Conservation (phyloP, 2,797 vertebrate species). For the Sphenodon punctatus region DNA sequence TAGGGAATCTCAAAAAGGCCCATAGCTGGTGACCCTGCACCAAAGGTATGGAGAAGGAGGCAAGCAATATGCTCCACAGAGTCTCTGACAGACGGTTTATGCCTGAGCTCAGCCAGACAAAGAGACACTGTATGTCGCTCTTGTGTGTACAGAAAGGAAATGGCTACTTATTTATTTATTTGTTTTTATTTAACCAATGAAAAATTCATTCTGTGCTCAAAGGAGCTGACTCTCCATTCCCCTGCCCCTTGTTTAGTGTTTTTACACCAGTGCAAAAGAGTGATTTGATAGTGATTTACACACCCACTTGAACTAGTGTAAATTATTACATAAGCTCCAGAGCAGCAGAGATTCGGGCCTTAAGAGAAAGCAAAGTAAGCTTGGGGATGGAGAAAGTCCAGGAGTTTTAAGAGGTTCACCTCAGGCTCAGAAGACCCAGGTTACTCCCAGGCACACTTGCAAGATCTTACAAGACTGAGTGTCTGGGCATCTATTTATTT, state of each 20-base stretch:
- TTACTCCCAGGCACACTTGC: no score
- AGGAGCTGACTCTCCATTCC: constrained; percentile 8
- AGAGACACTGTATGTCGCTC: constrained; percentile 31
- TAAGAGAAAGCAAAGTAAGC: no score
- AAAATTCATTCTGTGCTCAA: not conserved
- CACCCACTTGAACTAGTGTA: not conserved
- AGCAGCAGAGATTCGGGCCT: no score
- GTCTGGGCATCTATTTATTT: no score
- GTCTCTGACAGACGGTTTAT: constrained; percentile 46
- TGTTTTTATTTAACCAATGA: constrained; percentile 16
- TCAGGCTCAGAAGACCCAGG: no score
- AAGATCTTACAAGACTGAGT: no score
- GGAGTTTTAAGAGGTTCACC: no score
- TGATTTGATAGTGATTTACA: not conserved
- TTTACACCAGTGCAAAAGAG: not conserved
- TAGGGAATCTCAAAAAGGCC: constrained; percentile 61
- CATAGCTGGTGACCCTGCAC: constrained; percentile 56
- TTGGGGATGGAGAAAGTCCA: no score
- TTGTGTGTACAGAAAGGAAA: constrained; percentile 35
- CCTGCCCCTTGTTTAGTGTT: not conserved
- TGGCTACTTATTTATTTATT: constrained; percentile 56
- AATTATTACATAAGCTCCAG: no score
- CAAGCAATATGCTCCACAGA: constrained; percentile 62
- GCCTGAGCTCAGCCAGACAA: constrained; percentile 43
- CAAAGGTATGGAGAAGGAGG: constrained; percentile 40